These are phyloP conservation scores for Agonopterix heracliana DNA, from an alignment of 2,888 invertebrate species.

Conservation along the genomic window DNA sequence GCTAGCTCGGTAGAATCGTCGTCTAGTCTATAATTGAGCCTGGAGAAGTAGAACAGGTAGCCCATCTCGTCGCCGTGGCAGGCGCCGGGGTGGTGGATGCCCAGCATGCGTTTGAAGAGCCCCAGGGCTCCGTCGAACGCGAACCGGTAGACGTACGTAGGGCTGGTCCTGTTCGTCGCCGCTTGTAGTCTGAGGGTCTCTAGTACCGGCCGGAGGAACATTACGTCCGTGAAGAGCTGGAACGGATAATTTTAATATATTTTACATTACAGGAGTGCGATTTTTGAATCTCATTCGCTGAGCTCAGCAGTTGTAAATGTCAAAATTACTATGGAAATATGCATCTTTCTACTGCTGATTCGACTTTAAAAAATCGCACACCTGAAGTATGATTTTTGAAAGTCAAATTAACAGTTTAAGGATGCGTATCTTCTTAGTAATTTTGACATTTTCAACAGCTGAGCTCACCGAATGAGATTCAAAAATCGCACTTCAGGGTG, in stretches of 20 bases:
- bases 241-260: constrained; percentile 7
- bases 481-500: background rate
- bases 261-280: background rate
- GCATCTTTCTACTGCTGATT: too few species aligned
- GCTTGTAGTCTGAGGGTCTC: constrained; percentile 67
- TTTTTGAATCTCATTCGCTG: too few species aligned
- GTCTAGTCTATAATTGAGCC: constrained; percentile 77
- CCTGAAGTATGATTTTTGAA: too few species aligned
- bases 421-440: too few species aligned
- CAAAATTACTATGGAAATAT: too few species aligned
- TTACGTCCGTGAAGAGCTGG: constrained; percentile 78
- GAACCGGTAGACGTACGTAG: constrained; percentile 78
- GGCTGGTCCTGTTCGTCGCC: constrained; percentile 57
- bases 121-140: constrained; percentile 79
- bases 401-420: too few species aligned
- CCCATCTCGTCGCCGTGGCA: constrained; percentile 81
- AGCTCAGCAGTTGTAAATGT: too few species aligned
- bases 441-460: too few species aligned
- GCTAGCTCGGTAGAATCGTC: constrained; percentile 75
- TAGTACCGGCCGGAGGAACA: constrained; percentile 77
- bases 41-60: constrained; percentile 79
- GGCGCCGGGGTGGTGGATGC: constrained; percentile 75
- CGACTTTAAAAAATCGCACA: too few species aligned
- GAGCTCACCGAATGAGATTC: too few species aligned
- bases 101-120: constrained; percentile 78